phyloP scores from a whole-genome alignment of 2,113 vertebrate species.

The Trogon melanurus region DNA sequence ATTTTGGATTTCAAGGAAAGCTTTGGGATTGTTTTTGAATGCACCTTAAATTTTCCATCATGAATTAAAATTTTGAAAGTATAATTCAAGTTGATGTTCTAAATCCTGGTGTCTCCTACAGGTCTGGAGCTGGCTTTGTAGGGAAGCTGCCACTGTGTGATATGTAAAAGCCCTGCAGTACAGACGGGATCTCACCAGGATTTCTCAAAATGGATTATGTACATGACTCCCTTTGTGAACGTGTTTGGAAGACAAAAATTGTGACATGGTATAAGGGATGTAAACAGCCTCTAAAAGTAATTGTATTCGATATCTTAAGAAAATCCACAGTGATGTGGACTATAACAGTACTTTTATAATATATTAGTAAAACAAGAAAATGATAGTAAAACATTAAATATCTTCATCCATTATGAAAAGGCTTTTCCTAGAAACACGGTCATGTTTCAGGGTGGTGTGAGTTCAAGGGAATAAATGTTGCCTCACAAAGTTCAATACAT shows the following conservation, averaged over 20 bases:
- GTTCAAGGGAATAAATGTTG: not conserved
- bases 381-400: not conserved
- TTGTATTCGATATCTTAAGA: not conserved
- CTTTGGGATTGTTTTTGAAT: not conserved
- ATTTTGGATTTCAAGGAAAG: not conserved
- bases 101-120: not conserved
- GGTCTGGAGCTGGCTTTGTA: not conserved
- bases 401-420: not conserved
- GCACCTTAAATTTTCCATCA: not conserved
- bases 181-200: not conserved
- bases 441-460: not conserved
- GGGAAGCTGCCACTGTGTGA: not conserved
- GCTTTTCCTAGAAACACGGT: not conserved
- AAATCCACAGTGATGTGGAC: not conserved
- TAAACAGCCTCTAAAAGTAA: not conserved
- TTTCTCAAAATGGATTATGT: not conserved
- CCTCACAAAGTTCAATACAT: not conserved
- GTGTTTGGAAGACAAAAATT: not conserved
- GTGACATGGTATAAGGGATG: not conserved
- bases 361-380: not conserved
- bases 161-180: not conserved
- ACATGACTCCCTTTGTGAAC: not conserved
- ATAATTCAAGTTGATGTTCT: not conserved
- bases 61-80: not conserved
- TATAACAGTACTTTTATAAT: not conserved